Conservation (phyloP, 1,140 invertebrate species). For the Drosophila ogumai region DNA sequence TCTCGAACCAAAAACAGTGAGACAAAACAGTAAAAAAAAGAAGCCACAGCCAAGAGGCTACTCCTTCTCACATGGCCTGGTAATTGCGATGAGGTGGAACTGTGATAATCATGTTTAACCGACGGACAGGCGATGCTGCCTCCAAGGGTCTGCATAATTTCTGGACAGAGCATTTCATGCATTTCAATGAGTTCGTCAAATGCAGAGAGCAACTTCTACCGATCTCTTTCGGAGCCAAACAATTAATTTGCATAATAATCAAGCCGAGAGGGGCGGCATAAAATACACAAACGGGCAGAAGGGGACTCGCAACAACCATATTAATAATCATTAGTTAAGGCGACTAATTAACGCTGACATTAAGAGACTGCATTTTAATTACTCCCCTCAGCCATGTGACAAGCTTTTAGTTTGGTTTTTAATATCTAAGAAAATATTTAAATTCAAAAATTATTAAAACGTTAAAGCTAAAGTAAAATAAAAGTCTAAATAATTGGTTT, state of each 20-base stretch:
- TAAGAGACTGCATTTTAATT: conserved; percentile 80
- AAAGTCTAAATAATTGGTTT: neutral
- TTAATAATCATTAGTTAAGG: conserved; percentile 83
- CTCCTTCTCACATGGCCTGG: conserved; percentile 50
- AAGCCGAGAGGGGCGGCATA: conserved; percentile 28
- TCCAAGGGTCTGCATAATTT: conserved; percentile 15
- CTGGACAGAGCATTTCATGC: conserved; percentile 54
- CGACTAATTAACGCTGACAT: conserved; percentile 83
- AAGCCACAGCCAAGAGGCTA: neutral
- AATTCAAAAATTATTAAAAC: neutral
- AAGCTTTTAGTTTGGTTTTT: conserved; percentile 26
- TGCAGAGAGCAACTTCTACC: conserved; percentile 19
- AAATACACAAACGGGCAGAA: neutral
- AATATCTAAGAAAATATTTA: conserved; percentile 1
- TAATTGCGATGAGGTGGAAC: conserved; percentile 80
- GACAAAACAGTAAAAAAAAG: neutral
- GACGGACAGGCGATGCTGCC: conserved; percentile 25
- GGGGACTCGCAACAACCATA: conserved; percentile 69
- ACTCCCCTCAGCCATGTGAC: conserved; percentile 28
- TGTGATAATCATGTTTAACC: conserved; percentile 82
- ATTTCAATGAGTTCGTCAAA: conserved; percentile 82
- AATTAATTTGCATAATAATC: conserved; percentile 83
- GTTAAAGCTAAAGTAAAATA: neutral
- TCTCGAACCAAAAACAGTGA: neutral
- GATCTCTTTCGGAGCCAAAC: conserved; percentile 36